Percentiles rank a stretch among this genome's conserved stretches.
Conservation (phyloP, 2,113 vertebrate species). For the Lycocorax pyrrhopterus region DNA sequence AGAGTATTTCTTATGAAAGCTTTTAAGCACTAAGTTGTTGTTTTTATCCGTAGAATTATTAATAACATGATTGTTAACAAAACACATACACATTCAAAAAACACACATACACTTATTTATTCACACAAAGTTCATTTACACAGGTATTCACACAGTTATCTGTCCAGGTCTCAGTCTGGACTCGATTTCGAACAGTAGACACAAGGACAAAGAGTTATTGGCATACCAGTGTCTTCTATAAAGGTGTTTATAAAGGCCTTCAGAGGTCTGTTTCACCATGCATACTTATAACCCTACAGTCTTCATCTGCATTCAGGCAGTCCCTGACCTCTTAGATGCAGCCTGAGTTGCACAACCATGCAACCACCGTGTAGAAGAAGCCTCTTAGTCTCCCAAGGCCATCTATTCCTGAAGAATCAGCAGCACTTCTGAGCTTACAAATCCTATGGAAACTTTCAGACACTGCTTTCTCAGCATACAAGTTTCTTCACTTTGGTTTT, state of each 20-base stretch:
- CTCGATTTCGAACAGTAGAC: not conserved
- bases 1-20: not conserved
- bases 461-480: not conserved
- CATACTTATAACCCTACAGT: not conserved
- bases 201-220: not conserved
- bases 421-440: not conserved
- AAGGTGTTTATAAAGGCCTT: not conserved
- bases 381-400: not conserved
- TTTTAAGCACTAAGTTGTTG: not conserved
- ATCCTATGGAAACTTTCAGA: not conserved
- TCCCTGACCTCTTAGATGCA: not conserved
- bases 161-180: not conserved
- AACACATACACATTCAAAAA: not conserved
- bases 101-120: not conserved
- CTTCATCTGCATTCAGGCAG: not conserved
- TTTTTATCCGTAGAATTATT: not conserved
- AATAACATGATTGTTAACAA: not conserved
- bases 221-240: not conserved
- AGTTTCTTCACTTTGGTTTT: not conserved
- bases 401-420: not conserved
- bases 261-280: not conserved
- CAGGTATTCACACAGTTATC: not conserved
- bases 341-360: not conserved
- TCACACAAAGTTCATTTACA: not conserved
- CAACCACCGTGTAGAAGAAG: rapidly evolving